Conservation (phyloP, 2,888 invertebrate species). For the Nowickia ferox region DNA sequence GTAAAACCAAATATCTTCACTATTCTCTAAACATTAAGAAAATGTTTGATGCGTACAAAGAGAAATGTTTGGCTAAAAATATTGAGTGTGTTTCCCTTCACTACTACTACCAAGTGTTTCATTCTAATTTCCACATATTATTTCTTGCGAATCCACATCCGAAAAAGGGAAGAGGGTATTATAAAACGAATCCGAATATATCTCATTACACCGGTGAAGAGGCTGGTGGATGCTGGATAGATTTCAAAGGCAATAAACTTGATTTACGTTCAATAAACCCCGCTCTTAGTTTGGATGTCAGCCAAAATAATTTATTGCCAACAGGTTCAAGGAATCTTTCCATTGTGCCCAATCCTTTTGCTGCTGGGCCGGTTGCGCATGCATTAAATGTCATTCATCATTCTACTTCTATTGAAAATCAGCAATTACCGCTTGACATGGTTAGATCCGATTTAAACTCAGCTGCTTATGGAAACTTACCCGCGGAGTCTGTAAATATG, state of each 20-base stretch:
- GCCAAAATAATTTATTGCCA: not conserved
- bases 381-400: slow-evolving; percentile 22
- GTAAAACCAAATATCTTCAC: slow-evolving; percentile 72
- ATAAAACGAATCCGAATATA: slow-evolving; percentile 71
- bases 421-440: not conserved
- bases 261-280: slow-evolving; percentile 53
- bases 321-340: slow-evolving; percentile 4
- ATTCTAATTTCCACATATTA: slow-evolving; percentile 70
- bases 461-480: slow-evolving; percentile 18
- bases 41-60: slow-evolving; percentile 73
- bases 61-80: slow-evolving; percentile 57
- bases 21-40: slow-evolving; percentile 71
- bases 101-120: slow-evolving; percentile 70
- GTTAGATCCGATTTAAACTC: slow-evolving; percentile 13
- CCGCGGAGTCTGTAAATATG: slow-evolving; percentile 19
- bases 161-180: slow-evolving; percentile 33
- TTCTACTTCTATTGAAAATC: slow-evolving; percentile 14
- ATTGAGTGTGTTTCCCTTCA: slow-evolving; percentile 57
- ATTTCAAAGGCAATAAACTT: slow-evolving; percentile 53
- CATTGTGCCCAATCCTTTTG: slow-evolving; percentile 15
- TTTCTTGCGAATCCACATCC: slow-evolving; percentile 61
- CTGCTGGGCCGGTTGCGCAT: slow-evolving; percentile 24
- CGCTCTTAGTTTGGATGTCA: not conserved
- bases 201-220: slow-evolving; percentile 73
- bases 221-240: slow-evolving; percentile 71